Evolutionary conservation across 2,113 vertebrate genomes (phyloP), one percentile per base, ranked within the genome.

Genomic region (Osmerus eperlanus): DNA sequence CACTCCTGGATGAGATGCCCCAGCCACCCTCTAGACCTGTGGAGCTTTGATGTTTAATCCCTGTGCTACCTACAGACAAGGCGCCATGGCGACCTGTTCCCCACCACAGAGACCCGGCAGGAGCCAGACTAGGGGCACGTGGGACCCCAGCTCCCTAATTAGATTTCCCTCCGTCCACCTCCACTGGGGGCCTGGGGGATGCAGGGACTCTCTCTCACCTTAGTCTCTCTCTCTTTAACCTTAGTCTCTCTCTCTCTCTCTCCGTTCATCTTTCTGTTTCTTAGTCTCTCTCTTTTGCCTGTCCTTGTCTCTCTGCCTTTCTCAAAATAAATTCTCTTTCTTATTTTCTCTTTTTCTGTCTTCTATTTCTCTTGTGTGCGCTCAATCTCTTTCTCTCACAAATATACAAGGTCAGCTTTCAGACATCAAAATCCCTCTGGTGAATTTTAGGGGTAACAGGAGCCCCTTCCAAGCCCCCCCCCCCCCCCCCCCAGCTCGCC

Each of bases 321-420:
- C 5, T 36, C 32, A 7, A 36, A 36, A 36, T 0, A 36, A 4
- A 36, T 36, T 36, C 32, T 73, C 19, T 64, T 15, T 56, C 55
- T 74, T 55, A 53, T 36, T 51, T 19, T 73, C 63, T 59, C 28
- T 67, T 25, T 70, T 51, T 58, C 76, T 68, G 9, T 54, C 68
- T 41, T 25, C 28, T 78, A 11, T 32, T 51, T 54, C 41, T 65
- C 6, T 36, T 23, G 2, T 6, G 32, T 32, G 15, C 29, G 7
- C 32, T 66, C 19, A 2, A 4, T 3, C 19, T 53, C 41, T 23
- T n/a, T 23, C 54, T 19, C 59, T 25, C 41, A 47, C 61, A 16
- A 2, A 32, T 29, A 64, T 12, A 64, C 62, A 64, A n/a, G 62
- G 59, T 29, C 28, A 25, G 28, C 25, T 68, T 68, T 68, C 54